Base-by-base conservation (phyloP, 2,113 vertebrate genomes). In the Lanius collurio region DNA sequence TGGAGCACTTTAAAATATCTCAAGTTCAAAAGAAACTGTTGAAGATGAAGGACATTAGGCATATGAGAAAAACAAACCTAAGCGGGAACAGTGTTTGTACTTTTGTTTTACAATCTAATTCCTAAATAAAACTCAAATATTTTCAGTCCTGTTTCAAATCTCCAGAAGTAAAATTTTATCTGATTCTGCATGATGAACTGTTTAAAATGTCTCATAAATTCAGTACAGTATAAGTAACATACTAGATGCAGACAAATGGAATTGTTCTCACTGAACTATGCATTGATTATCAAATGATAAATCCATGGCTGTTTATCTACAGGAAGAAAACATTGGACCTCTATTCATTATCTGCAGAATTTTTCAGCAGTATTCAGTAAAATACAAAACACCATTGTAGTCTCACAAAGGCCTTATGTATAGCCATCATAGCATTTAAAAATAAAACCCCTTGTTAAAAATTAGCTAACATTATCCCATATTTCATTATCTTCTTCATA, bases 261-360 rank as follows among this genome's bases (percentile, higher is more conserved):
- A 64, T 90, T 89, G 69, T 90, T 95, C 75, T 46, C 59, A 41
- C 35, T 89, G 78, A 96, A 79, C 8, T 79, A 41, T 31, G 27
- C 69, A 89, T 83, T 24, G 75, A 79, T 91, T 78, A 92, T 90
- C 68, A 83, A 77, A 89, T 93, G 59, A 93, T 90, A 90, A 97
- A 90, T 88, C 46, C 47, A 57, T 82, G 27, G 31, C 33, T 94
- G 89, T 92, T 96, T 94, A 92, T 95, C 60, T 95, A 56, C 56
- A 71, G 33, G 70, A 37, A 70, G 23, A 96, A 96, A 95, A 89
- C 56, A 70, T 67, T 95, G 44, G 82, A 85, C n/a, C 15, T 85
- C 65, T 92, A 76, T 91, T 95, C 71, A 93, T 78, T 89, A 75
- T 91, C 52, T 70, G 35, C 23, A 78, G 81, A 83, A 74, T 78